Evolutionary conservation across 2,888 invertebrate genomes (phyloP).

Genomic region (Cordilura impudica): DNA sequence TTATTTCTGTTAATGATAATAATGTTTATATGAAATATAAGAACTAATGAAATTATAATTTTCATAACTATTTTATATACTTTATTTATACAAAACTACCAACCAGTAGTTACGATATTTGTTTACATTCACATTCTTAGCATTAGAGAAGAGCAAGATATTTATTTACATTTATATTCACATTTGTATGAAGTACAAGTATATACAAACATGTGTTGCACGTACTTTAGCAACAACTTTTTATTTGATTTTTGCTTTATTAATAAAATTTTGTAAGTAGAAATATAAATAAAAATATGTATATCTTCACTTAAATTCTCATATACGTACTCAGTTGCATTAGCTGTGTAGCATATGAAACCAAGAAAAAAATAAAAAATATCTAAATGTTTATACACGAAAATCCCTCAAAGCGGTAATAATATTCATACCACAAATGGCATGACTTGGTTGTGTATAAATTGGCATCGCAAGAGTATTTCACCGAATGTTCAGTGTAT

Average conservation of each 20-base stretch:
- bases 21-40: background rate
- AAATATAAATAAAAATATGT: slow-evolving; percentile 10
- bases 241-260: slow-evolving; percentile 45
- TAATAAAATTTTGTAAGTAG: slow-evolving; percentile 31
- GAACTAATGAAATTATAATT: slow-evolving; percentile 33
- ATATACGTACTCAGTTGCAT: background rate
- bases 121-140: background rate
- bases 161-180: background rate
- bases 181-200: background rate
- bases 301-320: background rate
- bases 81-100: slow-evolving; percentile 9
- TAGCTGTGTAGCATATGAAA: background rate
- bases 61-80: slow-evolving; percentile 15
- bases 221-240: slow-evolving; percentile 43
- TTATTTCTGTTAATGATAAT: background rate
- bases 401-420: slow-evolving; percentile 49
- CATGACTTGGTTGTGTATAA: slow-evolving; percentile 4
- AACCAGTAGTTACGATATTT: background rate
- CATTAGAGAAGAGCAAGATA: too few species aligned
- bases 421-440: slow-evolving; percentile 37
- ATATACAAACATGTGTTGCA: slow-evolving; percentile 21
- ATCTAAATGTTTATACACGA: slow-evolving; percentile 46
- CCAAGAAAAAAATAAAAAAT: too few species aligned
- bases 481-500: background rate
- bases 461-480: background rate